These are phyloP conservation scores for Ophonus ardosiacus DNA, from an alignment of 2,888 invertebrate genomes.

Conservation along the genomic window DNA sequence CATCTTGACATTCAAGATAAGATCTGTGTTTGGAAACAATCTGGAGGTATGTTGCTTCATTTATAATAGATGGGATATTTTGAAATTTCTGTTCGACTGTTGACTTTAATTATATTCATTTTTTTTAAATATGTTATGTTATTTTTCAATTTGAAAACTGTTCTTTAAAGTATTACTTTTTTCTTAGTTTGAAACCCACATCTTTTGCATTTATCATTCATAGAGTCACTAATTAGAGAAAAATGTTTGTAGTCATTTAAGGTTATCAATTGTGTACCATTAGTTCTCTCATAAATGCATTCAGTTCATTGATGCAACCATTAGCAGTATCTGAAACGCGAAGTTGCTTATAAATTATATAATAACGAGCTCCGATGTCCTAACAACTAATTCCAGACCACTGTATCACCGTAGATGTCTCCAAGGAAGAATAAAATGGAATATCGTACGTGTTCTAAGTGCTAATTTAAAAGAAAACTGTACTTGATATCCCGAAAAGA, in stretches of 20 bases:
- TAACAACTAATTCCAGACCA: slow-evolving; percentile 31
- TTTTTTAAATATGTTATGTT: background rate
- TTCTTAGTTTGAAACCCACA: background rate
- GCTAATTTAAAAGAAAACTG: background rate
- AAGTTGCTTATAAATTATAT: slow-evolving; percentile 40
- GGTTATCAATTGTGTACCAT: slow-evolving; percentile 11
- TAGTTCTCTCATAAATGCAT: slow-evolving; percentile 22
- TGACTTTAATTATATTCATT: background rate
- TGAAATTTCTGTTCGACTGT: background rate
- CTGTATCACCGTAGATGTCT: slow-evolving; percentile 8
- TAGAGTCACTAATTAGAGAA: slow-evolving; percentile 7
- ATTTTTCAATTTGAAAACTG: background rate
- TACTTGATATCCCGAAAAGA: background rate
- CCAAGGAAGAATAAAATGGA: background rate
- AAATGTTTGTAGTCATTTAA: background rate
- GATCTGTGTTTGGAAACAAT: slow-evolving; percentile 18
- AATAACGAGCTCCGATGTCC: slow-evolving; percentile 31
- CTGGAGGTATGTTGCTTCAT: background rate
- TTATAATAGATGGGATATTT: slow-evolving; percentile 8
- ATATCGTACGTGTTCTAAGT: background rate
- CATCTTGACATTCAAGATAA: background rate
- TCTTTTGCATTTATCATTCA: background rate
- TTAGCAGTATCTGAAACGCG: slow-evolving; percentile 1
- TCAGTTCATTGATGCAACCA: slow-evolving; percentile 15
- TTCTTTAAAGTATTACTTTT: background rate